Conservation (phyloP, 2,888 invertebrate genomes). For the Tolmerus cingulatus region DNA sequence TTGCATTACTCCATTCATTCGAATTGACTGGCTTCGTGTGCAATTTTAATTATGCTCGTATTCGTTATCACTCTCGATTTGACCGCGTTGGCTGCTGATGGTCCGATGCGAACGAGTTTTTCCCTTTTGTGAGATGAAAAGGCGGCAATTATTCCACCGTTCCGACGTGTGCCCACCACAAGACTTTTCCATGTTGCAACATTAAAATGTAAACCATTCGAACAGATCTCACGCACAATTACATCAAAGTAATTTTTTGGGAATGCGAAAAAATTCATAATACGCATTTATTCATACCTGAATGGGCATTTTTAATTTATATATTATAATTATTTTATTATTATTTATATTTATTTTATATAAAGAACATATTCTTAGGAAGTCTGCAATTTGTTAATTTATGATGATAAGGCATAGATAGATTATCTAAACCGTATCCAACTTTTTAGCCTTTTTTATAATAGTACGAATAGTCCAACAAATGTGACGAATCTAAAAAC, state of each 20-base stretch:
- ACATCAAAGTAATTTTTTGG: background rate
- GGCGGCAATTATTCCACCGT: background rate
- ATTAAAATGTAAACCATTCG: background rate
- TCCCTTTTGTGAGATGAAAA: background rate
- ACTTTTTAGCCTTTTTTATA: no score
- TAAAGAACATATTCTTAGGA: no score
- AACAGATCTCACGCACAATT: background rate
- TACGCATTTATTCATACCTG: background rate
- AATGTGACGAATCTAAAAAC: no score
- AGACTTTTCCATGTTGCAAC: background rate
- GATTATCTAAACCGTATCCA: no score
- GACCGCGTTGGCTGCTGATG: background rate
- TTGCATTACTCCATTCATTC: background rate
- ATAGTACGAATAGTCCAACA: no score
- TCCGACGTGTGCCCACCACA: background rate
- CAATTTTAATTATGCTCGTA: constrained; percentile 4
- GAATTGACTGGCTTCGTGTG: background rate
- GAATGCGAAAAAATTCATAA: background rate
- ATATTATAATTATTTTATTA: background rate
- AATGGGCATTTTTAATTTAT: background rate
- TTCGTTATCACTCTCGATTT: constrained; percentile 2
- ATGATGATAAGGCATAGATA: no score
- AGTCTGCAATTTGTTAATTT: no score
- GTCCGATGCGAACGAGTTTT: background rate
- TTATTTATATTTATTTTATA: no score